Conservation (phyloP, 2,113 vertebrate species). For the Paradisaea rubra region DNA sequence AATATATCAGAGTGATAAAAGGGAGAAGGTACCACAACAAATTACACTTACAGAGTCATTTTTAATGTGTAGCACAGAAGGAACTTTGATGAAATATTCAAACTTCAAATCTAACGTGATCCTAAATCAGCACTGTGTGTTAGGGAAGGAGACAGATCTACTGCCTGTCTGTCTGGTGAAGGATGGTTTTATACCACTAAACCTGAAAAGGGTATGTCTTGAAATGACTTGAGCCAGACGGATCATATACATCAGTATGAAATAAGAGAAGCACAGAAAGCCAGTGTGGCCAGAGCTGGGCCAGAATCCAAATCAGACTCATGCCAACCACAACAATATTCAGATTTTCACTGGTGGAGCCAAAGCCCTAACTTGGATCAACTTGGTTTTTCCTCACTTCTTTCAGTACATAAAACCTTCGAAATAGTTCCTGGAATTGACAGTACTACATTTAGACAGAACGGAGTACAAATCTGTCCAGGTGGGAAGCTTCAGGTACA, state of each 20-base stretch:
- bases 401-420: background rate
- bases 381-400: background rate
- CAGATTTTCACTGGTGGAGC: background rate
- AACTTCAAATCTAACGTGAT: background rate
- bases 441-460: background rate
- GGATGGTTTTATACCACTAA: background rate
- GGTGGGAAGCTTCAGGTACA: background rate
- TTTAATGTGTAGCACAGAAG: background rate
- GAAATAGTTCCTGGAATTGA: constrained; percentile 1
- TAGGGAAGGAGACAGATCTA: background rate
- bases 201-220: background rate
- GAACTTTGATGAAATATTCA: constrained; percentile 24
- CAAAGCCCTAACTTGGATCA: constrained; percentile 11
- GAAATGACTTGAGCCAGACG: background rate
- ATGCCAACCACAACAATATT: constrained; percentile 25
- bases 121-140: background rate
- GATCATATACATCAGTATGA: background rate
- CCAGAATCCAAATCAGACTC: background rate
- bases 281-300: background rate
- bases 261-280: background rate
- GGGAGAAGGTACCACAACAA: background rate
- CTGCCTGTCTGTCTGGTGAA: background rate
- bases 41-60: background rate
- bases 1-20: background rate
- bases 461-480: background rate